Base-by-base conservation (phyloP, 2,888 invertebrate species). In the Philereme transversata region DNA sequence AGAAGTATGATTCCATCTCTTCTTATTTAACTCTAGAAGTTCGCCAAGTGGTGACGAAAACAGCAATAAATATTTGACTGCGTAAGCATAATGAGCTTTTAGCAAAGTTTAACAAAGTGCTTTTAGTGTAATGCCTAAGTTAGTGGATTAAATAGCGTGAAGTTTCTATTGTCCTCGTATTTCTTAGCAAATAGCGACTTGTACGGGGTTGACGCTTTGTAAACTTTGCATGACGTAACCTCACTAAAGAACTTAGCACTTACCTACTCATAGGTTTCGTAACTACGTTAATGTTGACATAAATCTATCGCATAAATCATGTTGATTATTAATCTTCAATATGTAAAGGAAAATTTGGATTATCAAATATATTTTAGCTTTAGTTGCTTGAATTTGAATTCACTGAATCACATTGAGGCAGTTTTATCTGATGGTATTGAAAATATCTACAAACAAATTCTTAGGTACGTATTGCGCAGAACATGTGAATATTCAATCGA, bases 91-190 rank as follows among this genome's bases (percentile, higher is more conserved):
- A 53, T 57, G 41, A 36, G 48, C 52, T 57, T 50, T 48, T 48
- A 50, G 56, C 52, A 34, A 44, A 59, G 48, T 59, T 50, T 48
- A 52, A 52, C 44, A 8, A 44, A 52, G 45, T 45, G 51, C 64
- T 57, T 61, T 62, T 57, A 57, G 51, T 48, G 46, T 44, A 58
- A 62, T 46, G 34, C 55, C 45, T 43, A 41, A 44, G 58, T 56
- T 59, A 54, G 49, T 35, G 61, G 48, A 53, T 60, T 68, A 45
- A 54, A 54, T 44, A 55, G 64, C 60, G 54, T 64, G 38, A 63
- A 65, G 66, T 57, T 62, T 59, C 61, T 58, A 61, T 64, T 52
- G 59, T 48, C 48, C 47, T 50, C 57, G 57, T 57, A 55, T 69
- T 66, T 65, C 60, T 57, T 56, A 60, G 40, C 40, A 7, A 40